A percentile compares a stretch with the other conserved stretches of the same genome.
phyloP scores from a whole-genome alignment of 2,797 vertebrate genomes.

The Eulemur coronatus region DNA sequence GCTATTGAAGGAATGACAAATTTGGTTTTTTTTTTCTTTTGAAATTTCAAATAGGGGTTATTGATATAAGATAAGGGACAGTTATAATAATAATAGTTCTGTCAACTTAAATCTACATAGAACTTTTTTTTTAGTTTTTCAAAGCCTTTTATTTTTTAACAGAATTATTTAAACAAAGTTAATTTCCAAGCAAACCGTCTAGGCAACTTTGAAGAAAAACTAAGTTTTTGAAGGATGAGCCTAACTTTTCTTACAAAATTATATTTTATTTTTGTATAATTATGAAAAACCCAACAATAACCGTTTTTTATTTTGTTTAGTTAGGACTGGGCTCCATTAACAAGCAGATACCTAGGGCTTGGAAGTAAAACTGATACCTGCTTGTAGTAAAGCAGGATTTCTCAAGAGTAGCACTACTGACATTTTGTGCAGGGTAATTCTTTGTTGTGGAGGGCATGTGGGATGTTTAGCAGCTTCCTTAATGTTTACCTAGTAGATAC shows the following conservation, averaged over 20 bases:
- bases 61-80: not conserved
- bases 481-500: not conserved
- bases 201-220: not conserved
- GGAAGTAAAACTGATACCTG: not conserved
- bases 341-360: not conserved
- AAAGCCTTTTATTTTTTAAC: not conserved
- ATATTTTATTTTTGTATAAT: not conserved
- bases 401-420: not conserved
- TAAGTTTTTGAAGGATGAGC: not conserved
- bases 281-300: not conserved
- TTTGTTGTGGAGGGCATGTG: not conserved
- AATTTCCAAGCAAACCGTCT: not conserved
- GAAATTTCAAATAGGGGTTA: not conserved
- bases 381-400: not conserved
- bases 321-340: not conserved
- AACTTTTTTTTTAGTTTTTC: not conserved
- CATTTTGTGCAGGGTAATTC: not conserved
- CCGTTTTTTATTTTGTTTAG: not conserved
- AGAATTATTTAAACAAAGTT: conserved; percentile 13
- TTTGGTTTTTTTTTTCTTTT: not conserved
- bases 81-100: not conserved
- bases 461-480: not conserved
- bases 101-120: not conserved
- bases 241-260: not conserved
- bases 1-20: not conserved